Evolutionary conservation across 2,797 vertebrate genomes (phyloP).

Genomic region (Anguilla anguilla): DNA sequence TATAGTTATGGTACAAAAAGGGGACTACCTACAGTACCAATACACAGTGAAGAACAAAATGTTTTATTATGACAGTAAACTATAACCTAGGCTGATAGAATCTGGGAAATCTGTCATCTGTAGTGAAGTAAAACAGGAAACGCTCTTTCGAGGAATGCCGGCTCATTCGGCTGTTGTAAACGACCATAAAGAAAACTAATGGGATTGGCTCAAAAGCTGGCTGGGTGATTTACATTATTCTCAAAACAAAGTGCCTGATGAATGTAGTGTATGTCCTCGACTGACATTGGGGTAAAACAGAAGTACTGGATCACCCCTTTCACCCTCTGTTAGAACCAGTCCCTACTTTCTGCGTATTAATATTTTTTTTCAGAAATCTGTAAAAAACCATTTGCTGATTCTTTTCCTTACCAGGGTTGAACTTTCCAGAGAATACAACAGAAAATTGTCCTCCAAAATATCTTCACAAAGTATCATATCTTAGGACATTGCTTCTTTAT

Average conservation of each 20-base stretch:
- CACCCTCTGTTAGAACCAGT: not conserved
- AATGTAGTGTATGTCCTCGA: not conserved
- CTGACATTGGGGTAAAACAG: slow-evolving; percentile 1
- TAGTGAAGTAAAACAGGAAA: not conserved
- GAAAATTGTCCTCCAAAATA: not conserved
- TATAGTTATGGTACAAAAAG: not conserved
- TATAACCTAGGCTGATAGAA: not conserved
- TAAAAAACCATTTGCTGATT: not conserved
- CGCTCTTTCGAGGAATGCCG: not conserved
- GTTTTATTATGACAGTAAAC: slow-evolving; percentile 8
- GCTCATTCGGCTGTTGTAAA: not conserved
- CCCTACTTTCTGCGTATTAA: not conserved
- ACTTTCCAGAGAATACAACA: not conserved
- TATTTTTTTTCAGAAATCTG: not conserved
- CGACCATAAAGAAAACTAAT: not conserved
- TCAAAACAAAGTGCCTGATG: not conserved
- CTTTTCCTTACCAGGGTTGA: not conserved
- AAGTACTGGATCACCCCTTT: not conserved
- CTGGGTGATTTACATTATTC: not conserved
- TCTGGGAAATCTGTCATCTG: not conserved
- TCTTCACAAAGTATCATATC: not conserved
- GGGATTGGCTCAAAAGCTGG: not conserved
- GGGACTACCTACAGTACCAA: not conserved
- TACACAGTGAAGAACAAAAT: not conserved
- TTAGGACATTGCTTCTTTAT: not conserved